Evolutionary conservation across 1,140 invertebrate species (phyloP), one percentile per base, ranked within the genome.

Genomic region (Rhynchophorus ferrugineus): DNA sequence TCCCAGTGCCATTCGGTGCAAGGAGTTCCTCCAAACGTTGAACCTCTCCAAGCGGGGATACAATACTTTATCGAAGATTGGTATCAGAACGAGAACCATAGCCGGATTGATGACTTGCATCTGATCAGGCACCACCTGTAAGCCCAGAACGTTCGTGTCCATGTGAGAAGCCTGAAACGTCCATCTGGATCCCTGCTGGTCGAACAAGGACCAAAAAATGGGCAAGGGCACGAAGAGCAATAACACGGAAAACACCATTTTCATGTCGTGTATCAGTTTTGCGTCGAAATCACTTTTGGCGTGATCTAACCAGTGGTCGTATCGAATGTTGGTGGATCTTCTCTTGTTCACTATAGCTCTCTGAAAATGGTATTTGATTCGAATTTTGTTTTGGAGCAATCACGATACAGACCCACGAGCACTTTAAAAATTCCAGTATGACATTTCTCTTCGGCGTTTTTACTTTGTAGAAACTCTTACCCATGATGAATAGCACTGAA

Each of bases 201-300:
- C 76, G 62, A 78, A 80, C 1, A 88, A 63, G 1, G 83, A 78
- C 83, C 83, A 85, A 68, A 83, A 87, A n/a, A 86, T 57, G 2
- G 83, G 81, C 16, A 85, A 61, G 0, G 84, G 84, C 14, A 83
- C 47, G 62, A 79, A 84, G 18, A 86, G 66, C 2, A 79, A 56
- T 1, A 85, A 56, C 22, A 69, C 60, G 6, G 60, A 51, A 34
- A 61, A 66, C 0, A 71, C 62, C 3, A 60, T 54, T 61, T 69
- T 69, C 50, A 84, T 75, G 62, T 87, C 84, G 3, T 71, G 60
- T 18, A 84, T 75, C 46, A 81, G 63, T 52, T 75, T 70, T 17
- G 6, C 18, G 39, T 77, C 74, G 69, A 70, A 85, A 65, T 78
- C 79, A 33, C 75, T 75, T 34, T 73, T 67, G n/a, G 84, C 80